Percentiles rank a stretch among this genome's conserved stretches.
These are phyloP conservation scores for Collichthys lucidus DNA, from an alignment of 2,113 vertebrate genomes.

Conservation along the genomic window DNA sequence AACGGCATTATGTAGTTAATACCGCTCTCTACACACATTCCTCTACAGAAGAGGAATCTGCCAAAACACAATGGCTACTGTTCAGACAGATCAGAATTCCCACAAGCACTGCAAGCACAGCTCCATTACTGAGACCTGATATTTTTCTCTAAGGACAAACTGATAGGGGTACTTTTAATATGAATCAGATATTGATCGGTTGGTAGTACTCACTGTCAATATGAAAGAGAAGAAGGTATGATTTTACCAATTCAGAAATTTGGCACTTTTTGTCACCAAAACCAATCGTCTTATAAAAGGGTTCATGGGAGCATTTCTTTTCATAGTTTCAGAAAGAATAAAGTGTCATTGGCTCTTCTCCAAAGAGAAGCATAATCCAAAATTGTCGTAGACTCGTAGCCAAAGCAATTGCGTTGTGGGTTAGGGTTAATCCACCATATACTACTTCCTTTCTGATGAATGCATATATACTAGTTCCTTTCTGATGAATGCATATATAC, in stretches of 20 bases:
- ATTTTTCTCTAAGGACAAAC: slow-evolving; percentile 6
- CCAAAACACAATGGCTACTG: slow-evolving; percentile 69
- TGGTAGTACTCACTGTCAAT: not conserved
- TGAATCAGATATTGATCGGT: not conserved
- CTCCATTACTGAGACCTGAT: slow-evolving; percentile 45
- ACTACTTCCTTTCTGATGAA: not conserved
- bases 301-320: not conserved
- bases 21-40: slow-evolving; percentile 45
- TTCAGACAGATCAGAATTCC: slow-evolving; percentile 62
- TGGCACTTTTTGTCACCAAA: not conserved
- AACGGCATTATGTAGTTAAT: slow-evolving; percentile 44
- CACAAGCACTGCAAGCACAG: slow-evolving; percentile 55
- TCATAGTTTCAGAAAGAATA: slow-evolving; percentile 13
- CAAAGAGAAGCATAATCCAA: slow-evolving; percentile 15
- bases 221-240: not conserved
- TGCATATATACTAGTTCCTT: too few relatives aligned
- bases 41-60: slow-evolving; percentile 35
- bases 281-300: not conserved
- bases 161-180: not conserved
- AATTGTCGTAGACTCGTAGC: slow-evolving; percentile 6
- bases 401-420: not conserved
- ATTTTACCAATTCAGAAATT: not conserved
- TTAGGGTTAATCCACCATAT: not conserved
- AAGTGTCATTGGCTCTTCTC: slow-evolving; percentile 33
- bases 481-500: too few relatives aligned